Conservation (phyloP, 2,888 invertebrate genomes). For the Gandaritis pyraliata region DNA sequence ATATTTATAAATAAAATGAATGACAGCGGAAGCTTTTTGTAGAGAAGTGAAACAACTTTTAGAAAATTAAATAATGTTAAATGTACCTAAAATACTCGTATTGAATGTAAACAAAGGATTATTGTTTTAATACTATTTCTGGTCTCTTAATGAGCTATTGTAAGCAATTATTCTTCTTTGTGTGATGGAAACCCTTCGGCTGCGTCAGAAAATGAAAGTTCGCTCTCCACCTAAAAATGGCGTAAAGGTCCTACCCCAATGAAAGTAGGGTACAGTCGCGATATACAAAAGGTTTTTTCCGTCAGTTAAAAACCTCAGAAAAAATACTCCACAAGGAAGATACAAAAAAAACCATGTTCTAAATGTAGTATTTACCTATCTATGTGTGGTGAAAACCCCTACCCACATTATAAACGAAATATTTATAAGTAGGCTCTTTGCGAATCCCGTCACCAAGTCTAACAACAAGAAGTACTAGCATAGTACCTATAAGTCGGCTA, state of each 20-base stretch:
- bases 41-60: too few relatives aligned
- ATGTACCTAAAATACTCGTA: too few relatives aligned
- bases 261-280: not conserved
- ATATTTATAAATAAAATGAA: too few relatives aligned
- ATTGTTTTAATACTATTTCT: too few relatives aligned
- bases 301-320: not conserved
- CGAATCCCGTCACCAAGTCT: not conserved
- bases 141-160: too few relatives aligned
- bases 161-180: too few relatives aligned
- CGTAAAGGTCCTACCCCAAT: conserved; percentile 7
- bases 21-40: too few relatives aligned
- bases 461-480: not conserved
- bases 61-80: too few relatives aligned
- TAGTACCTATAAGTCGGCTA: too few relatives aligned
- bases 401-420: not conserved
- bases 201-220: not conserved
- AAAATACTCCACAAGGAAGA: not conserved
- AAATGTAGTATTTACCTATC: not conserved
- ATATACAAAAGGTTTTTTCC: not conserved
- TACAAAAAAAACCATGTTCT: not conserved
- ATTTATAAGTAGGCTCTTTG: not conserved
- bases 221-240: not conserved
- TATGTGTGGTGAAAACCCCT: not conserved
- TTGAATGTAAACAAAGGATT: too few relatives aligned
- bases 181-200: too few relatives aligned